Evolutionary conservation across 2,888 invertebrate genomes (phyloP).

Genomic region (Folsomia candida): DNA sequence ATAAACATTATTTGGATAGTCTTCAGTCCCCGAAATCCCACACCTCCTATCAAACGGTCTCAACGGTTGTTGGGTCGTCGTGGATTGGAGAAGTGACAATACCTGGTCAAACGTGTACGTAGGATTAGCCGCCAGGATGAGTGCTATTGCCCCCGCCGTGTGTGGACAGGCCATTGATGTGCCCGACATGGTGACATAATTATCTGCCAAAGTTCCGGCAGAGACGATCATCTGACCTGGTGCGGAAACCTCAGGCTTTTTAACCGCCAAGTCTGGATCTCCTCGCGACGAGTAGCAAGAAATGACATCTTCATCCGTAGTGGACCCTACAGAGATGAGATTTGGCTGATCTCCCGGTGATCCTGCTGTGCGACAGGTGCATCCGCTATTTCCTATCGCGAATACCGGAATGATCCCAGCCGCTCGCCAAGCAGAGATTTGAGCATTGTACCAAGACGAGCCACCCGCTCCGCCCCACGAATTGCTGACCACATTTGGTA

Average conservation of each 20-base stretch:
- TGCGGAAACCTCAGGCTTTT: not conserved
- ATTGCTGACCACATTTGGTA: not conserved
- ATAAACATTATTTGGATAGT: slow-evolving; percentile 8
- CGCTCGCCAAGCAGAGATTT: not conserved
- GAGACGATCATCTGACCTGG: not conserved
- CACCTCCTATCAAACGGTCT: not conserved
- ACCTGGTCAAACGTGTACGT: not conserved
- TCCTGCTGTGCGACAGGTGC: not conserved
- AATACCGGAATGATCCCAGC: slow-evolving; percentile 3
- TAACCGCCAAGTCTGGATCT: not conserved
- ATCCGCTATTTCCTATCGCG: not conserved
- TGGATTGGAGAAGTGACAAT: not conserved
- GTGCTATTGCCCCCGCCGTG: not conserved
- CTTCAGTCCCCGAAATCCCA: not conserved
- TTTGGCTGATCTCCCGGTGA: slow-evolving; percentile 10
- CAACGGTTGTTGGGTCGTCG: not conserved
- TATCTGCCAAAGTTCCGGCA: too few species aligned
- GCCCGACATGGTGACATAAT: not conserved
- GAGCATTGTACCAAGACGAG: not conserved
- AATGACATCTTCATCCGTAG: not conserved
- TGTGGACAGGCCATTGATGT: slow-evolving; percentile 5
- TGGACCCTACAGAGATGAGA: slow-evolving; percentile 1
- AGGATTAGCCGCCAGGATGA: not conserved
- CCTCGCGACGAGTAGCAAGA: not conserved
- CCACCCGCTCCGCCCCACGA: slow-evolving; percentile 7